phyloP scores from a whole-genome alignment of 2,888 invertebrate species.

The Halictus ligatus region DNA sequence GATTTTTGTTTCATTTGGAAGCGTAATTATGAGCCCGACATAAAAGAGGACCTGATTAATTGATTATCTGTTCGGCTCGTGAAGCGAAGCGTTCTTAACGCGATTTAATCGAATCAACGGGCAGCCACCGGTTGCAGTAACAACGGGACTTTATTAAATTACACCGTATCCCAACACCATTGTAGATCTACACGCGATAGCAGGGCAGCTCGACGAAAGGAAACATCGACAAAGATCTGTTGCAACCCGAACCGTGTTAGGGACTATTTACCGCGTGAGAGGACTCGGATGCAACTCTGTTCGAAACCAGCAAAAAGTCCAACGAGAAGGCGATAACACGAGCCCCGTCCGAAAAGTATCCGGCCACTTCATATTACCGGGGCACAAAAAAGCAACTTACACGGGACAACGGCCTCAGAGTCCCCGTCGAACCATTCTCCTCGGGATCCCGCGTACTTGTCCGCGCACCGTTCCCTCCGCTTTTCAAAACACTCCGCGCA shows the following conservation, averaged over 20 bases:
- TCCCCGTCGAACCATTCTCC: not conserved
- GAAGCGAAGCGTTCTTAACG: not conserved
- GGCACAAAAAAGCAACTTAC: not conserved
- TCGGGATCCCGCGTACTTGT: not conserved
- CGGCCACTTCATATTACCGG: constrained; percentile 1
- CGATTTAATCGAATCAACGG: not conserved
- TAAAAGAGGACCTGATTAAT: not conserved
- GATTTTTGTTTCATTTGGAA: not conserved
- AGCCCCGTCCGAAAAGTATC: not conserved
- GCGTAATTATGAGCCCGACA: not conserved
- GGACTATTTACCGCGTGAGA: not conserved
- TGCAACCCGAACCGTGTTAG: constrained; percentile 2
- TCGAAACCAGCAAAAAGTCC: not conserved
- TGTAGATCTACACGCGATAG: not conserved
- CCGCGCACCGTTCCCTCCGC: not conserved
- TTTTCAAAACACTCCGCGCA: not conserved
- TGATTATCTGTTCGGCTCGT: not conserved
- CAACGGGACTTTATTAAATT: constrained; percentile 2
- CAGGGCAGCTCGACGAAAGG: not conserved
- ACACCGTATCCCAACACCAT: not conserved
- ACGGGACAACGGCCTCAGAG: not conserved
- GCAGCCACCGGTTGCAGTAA: constrained; percentile 5
- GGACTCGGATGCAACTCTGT: not conserved
- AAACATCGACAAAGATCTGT: not conserved
- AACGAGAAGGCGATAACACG: not conserved